Percentiles rank a stretch among this genome's conserved stretches.
phyloP scores from a whole-genome alignment of 2,888 invertebrate genomes.

The Cybosia mesomella region DNA sequence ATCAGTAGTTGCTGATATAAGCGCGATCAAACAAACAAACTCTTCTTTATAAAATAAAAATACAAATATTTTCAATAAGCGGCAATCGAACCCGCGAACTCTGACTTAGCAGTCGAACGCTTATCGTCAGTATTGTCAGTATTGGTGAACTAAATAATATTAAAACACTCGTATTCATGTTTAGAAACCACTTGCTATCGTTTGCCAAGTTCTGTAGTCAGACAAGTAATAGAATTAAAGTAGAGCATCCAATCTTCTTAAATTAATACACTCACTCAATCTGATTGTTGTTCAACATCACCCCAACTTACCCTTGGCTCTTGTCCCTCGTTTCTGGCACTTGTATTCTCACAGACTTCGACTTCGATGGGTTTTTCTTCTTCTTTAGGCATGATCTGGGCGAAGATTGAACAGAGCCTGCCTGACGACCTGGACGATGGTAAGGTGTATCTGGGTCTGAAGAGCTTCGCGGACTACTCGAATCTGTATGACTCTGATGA shows the following conservation, averaged over 20 bases:
- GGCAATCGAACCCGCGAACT: too few species aligned
- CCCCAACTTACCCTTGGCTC: conserved; percentile 17
- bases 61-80: too few species aligned
- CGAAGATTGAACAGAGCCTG: background rate
- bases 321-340: conserved; percentile 1
- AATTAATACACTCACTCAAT: conserved; percentile 32
- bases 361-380: background rate
- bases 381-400: background rate
- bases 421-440: background rate
- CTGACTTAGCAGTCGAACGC: too few species aligned
- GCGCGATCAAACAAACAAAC: too few species aligned
- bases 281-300: conserved; percentile 26
- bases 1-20: too few species aligned
- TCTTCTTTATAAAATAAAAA: too few species aligned
- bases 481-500: background rate
- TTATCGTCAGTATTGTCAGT: too few species aligned
- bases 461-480: background rate
- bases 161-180: too few species aligned
- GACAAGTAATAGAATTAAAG: background rate
- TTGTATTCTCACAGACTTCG: conserved; percentile 9
- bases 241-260: background rate
- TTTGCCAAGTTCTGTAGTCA: too few species aligned
- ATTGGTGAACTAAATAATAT: too few species aligned
- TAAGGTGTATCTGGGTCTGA: background rate
- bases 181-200: too few species aligned